phyloP scores from a whole-genome alignment of 2,888 invertebrate species.

The Hartigia nigra region DNA sequence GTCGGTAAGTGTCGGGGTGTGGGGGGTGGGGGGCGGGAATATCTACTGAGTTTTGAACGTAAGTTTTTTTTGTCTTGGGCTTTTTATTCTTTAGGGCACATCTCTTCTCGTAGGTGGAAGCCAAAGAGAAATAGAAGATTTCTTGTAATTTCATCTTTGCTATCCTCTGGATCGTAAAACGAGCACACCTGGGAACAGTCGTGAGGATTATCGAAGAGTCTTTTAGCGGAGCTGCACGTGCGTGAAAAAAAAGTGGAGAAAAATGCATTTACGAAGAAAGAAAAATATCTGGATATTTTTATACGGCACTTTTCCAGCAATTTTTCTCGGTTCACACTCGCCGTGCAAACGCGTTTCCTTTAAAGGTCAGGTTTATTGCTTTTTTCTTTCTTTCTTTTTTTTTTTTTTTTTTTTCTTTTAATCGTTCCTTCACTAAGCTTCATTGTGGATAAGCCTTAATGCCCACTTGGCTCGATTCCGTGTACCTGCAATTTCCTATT shows the following conservation, averaged over 20 bases:
- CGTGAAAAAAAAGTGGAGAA: slow-evolving; percentile 44
- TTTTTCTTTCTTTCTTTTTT: too few species aligned
- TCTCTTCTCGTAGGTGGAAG: slow-evolving; percentile 21
- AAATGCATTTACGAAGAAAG: slow-evolving; percentile 62
- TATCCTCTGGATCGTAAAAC: background rate
- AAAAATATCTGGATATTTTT: slow-evolving; percentile 6
- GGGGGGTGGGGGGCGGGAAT: too few species aligned
- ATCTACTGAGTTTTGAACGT: background rate
- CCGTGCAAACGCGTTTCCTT: background rate
- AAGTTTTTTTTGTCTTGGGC: too few species aligned
- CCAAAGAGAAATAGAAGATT: too few species aligned
- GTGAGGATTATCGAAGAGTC: background rate
- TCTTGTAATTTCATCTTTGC: background rate
- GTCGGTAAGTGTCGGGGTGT: too few species aligned
- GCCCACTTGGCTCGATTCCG: background rate
- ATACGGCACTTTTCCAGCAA: background rate
- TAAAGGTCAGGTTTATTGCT: background rate
- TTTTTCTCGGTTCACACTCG: background rate
- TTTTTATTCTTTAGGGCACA: slow-evolving; percentile 61
- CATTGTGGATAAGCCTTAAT: background rate
- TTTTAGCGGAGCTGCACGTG: slow-evolving; percentile 41
- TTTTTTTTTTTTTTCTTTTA: background rate
- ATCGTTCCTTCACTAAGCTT: background rate
- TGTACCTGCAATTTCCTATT: background rate
- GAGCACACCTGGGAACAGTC: background rate